Evolutionary conservation across 2,797 vertebrate genomes (phyloP).

Genomic region (Staurois parvus): DNA sequence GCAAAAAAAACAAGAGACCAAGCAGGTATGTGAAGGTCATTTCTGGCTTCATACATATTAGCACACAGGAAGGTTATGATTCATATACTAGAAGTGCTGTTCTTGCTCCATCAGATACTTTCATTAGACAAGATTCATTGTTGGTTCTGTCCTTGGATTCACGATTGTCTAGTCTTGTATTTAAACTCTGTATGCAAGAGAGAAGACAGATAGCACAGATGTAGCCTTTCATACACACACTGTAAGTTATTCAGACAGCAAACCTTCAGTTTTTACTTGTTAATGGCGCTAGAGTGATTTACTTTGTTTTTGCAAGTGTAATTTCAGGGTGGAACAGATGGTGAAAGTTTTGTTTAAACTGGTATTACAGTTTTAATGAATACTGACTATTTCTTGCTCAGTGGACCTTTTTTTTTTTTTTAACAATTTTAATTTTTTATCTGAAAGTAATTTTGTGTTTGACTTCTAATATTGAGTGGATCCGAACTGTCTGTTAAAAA

Average conservation of each 20-base stretch:
- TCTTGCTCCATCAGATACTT: slow-evolving; percentile 18
- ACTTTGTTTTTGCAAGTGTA: slow-evolving; percentile 59
- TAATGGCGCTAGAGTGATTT: slow-evolving; percentile 58
- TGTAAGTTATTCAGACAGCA: slow-evolving; percentile 47
- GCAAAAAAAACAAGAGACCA: neutral
- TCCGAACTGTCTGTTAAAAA: neutral
- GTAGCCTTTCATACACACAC: slow-evolving; percentile 39
- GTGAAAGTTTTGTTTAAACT: slow-evolving; percentile 59
- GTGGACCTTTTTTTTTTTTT: slow-evolving; percentile 48
- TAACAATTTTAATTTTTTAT: slow-evolving; percentile 36
- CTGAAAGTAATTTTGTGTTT: slow-evolving; percentile 7
- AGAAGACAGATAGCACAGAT: slow-evolving; percentile 45
- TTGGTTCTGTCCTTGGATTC: slow-evolving; percentile 40
- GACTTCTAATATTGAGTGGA: neutral
- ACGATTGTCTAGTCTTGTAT: slow-evolving; percentile 15
- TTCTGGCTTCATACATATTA: slow-evolving; percentile 2
- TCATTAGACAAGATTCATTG: slow-evolving; percentile 21
- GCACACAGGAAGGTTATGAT: neutral
- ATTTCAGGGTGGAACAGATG: slow-evolving; percentile 61
- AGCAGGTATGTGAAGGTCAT: slow-evolving; percentile 3
- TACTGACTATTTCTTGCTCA: slow-evolving; percentile 52
- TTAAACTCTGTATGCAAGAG: slow-evolving; percentile 23
- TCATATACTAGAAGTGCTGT: slow-evolving; percentile 11
- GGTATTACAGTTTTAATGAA: slow-evolving; percentile 61
- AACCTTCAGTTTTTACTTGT: slow-evolving; percentile 51